phyloP scores from a whole-genome alignment of 2,797 vertebrate species.

The Peromyscus nudipes region DNA sequence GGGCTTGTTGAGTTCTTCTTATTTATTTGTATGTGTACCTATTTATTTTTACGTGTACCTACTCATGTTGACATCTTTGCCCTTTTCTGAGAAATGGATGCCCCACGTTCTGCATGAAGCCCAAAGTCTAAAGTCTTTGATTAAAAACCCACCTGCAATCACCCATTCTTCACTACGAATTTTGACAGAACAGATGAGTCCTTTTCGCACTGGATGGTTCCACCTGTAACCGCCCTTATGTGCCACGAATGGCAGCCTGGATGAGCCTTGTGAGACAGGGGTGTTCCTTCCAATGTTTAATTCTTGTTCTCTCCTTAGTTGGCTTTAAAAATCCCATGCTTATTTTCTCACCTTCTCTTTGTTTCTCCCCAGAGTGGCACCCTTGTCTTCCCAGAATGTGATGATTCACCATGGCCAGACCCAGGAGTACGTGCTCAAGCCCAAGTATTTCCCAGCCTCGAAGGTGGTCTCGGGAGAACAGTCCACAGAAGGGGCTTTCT shows the following conservation, averaged over 20 bases:
- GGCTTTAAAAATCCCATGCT: conserved; percentile 44
- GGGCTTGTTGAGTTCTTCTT: background rate
- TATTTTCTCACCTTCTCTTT: conserved; percentile 58
- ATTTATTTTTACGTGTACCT: background rate
- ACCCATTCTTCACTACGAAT: background rate
- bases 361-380: conserved; percentile 90
- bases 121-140: background rate
- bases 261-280: background rate
- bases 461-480: conserved; percentile 92
- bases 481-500: conserved; percentile 92
- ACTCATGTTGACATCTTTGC: background rate
- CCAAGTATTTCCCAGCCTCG: conserved; percentile 93
- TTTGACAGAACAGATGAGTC: background rate
- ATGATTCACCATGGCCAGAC: conserved; percentile 92
- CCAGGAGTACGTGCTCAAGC: conserved; percentile 95
- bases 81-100: background rate
- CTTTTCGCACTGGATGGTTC: background rate
- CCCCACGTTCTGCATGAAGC: background rate
- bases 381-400: conserved; percentile 90
- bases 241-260: background rate
- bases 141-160: background rate
- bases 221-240: background rate
- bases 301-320: conserved; percentile 29
- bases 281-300: conserved; percentile 5
- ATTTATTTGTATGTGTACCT: background rate